These are phyloP conservation scores for Heliconius hermathena DNA, from an alignment of 1,140 invertebrate genomes.

Conservation along the genomic window DNA sequence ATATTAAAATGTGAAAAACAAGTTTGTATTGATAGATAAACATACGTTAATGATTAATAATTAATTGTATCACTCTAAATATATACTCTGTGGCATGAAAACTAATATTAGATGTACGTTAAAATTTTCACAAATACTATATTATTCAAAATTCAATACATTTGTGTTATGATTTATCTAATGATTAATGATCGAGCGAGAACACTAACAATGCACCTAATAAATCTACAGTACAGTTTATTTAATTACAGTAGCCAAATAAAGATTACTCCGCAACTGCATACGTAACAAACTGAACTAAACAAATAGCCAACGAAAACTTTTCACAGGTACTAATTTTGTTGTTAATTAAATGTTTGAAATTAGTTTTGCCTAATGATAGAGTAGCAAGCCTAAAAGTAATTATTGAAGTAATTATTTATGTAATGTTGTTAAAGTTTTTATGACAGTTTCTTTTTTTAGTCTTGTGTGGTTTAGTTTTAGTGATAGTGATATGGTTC, in stretches of 20 bases:
- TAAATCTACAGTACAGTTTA: neutral
- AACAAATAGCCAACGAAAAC: neutral
- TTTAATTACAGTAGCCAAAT: neutral
- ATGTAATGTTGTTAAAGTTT: too few species aligned
- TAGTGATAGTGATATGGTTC: too few species aligned
- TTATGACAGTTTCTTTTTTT: too few species aligned
- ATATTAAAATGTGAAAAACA: neutral
- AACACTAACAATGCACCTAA: neutral
- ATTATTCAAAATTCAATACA: neutral
- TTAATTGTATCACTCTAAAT: neutral
- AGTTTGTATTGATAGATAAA: neutral
- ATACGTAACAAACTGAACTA: neutral
- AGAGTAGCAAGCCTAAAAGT: neutral
- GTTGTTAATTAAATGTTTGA: neutral
- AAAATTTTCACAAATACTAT: neutral
- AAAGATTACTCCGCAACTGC: neutral
- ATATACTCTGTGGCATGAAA: neutral
- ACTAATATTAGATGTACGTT: neutral
- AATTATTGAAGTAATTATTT: neutral
- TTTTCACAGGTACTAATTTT: constrained; percentile 9
- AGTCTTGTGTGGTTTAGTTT: too few species aligned
- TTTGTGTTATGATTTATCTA: neutral
- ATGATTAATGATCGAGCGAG: neutral
- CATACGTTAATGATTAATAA: neutral
- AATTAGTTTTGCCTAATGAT: neutral